A percentile compares a stretch with the other conserved stretches of the same genome.
Conservation (phyloP, 2,797 vertebrate genomes). For the Spizella passerina region DNA sequence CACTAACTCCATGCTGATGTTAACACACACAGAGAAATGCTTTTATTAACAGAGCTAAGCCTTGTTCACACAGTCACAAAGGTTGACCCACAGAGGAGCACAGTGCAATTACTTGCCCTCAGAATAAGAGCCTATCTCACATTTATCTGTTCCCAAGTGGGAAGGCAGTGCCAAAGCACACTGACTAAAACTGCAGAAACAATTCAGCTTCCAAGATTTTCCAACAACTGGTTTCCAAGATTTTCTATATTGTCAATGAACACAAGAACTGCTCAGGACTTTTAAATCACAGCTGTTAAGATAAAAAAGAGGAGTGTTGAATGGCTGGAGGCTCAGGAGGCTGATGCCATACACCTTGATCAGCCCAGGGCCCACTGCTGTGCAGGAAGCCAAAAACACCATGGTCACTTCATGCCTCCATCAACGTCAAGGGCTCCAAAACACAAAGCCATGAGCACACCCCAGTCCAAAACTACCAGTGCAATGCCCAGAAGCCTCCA, state of each 20-base stretch:
- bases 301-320: neutral
- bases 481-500: neutral
- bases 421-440: neutral
- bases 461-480: neutral
- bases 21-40: neutral
- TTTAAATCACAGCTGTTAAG: neutral
- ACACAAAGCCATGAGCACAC: neutral
- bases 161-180: neutral
- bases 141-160: neutral
- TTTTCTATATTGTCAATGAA: neutral
- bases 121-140: neutral
- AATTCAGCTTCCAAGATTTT: neutral
- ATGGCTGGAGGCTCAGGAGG: neutral
- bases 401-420: accelerated
- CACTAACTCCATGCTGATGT: neutral
- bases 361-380: neutral
- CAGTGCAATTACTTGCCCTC: neutral
- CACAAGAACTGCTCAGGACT: neutral
- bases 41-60: neutral
- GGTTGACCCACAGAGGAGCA: neutral
- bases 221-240: neutral
- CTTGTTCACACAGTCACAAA: neutral
- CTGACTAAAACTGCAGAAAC: neutral
- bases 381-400: neutral
- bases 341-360: accelerated